Conservation (phyloP, 1,140 invertebrate species). For the Hylaeus volcanicus region DNA sequence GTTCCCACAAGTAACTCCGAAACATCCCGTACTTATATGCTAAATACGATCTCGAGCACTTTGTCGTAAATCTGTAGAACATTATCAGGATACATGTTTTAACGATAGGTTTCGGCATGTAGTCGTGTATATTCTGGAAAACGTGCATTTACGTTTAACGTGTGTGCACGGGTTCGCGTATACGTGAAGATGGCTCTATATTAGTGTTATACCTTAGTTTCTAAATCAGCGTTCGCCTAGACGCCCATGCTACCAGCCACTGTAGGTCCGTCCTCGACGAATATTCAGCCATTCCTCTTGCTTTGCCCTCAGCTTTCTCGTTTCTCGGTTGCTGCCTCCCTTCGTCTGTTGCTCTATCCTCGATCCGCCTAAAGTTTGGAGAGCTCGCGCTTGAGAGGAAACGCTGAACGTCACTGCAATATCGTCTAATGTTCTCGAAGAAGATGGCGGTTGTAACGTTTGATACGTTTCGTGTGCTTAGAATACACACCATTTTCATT, state of each 20-base stretch:
- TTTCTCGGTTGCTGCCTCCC: constrained; percentile 58
- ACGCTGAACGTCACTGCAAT: constrained; percentile 71
- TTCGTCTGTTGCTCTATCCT: constrained; percentile 62
- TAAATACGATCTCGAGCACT: background rate
- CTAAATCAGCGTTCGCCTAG: constrained; percentile 69
- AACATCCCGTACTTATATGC: too few species aligned
- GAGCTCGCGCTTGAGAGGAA: constrained; percentile 68
- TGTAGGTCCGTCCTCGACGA: constrained; percentile 68
- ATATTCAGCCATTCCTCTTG: constrained; percentile 72
- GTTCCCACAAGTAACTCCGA: too few species aligned
- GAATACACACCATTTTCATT: constrained; percentile 43
- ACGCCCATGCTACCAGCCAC: constrained; percentile 55
- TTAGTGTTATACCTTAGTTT: constrained; percentile 71
- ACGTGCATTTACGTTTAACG: constrained; percentile 23
- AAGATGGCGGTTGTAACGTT: constrained; percentile 70
- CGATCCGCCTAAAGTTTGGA: constrained; percentile 70
- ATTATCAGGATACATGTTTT: background rate
- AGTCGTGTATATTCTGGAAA: constrained; percentile 23
- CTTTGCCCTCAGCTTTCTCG: constrained; percentile 61
- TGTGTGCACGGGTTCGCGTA: constrained; percentile 4
- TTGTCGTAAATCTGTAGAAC: too few species aligned
- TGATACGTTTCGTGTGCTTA: constrained; percentile 55
- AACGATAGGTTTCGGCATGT: background rate
- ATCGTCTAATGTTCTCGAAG: constrained; percentile 71
- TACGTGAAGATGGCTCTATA: constrained; percentile 71